Conservation (phyloP, 2,888 invertebrate species). For the Tupiocoris notatus region DNA sequence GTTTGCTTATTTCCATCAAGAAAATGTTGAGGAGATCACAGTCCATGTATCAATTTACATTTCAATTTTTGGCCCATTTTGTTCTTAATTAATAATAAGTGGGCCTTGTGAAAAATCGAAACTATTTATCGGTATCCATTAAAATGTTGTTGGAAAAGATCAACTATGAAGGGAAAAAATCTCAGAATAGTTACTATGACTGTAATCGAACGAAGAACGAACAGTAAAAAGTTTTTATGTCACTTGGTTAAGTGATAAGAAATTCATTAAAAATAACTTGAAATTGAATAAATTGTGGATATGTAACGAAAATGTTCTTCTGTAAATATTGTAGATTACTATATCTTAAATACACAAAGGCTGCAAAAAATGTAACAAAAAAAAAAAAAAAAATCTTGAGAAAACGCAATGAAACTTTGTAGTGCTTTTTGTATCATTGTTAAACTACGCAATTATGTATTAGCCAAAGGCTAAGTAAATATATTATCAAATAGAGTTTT, state of each 20-base stretch:
- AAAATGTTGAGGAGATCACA: no score
- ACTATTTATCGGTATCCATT: no score
- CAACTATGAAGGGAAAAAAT: no score
- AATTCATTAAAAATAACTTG: neutral
- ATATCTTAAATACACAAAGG: conserved; percentile 19
- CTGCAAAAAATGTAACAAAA: conserved; percentile 15
- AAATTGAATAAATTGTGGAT: conserved; percentile 18
- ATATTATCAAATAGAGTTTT: conserved; percentile 37
- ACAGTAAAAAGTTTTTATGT: no score
- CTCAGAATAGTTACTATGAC: no score
- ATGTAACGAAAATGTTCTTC: conserved; percentile 10
- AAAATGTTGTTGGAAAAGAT: no score
- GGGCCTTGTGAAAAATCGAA: no score
- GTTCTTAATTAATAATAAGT: no score
- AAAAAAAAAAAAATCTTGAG: neutral
- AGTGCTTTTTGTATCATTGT: conserved; percentile 40
- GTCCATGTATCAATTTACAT: no score
- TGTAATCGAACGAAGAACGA: no score
- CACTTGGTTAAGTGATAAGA: neutral
- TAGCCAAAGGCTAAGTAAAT: conserved; percentile 40
- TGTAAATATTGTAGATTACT: conserved; percentile 23
- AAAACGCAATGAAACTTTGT: conserved; percentile 22
- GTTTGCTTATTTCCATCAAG: no score
- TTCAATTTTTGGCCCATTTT: no score
- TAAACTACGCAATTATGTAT: conserved; percentile 32